These are phyloP conservation scores for Antheraea assamensis DNA, from an alignment of 2,888 invertebrate genomes.

Conservation along the genomic window DNA sequence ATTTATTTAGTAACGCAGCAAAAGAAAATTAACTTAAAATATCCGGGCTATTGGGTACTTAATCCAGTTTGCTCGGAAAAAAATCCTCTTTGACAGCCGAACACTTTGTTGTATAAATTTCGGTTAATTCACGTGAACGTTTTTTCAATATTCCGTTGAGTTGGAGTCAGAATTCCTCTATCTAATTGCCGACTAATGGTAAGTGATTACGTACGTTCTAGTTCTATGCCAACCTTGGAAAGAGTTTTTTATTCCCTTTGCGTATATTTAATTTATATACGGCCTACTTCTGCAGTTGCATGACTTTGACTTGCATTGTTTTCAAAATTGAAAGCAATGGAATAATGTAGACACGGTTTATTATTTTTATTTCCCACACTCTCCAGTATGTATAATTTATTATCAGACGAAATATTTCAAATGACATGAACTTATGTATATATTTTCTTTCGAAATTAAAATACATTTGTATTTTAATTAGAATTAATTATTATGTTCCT, in stretches of 20 bases:
- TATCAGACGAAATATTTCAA: too few species aligned
- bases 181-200: neutral
- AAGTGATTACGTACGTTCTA: neutral
- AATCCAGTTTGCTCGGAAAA: conserved; percentile 42
- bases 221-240: neutral
- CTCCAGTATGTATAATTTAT: too few species aligned
- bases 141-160: neutral
- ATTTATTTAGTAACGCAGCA: conserved; percentile 36
- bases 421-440: too few species aligned
- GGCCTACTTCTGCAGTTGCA: neutral
- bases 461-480: too few species aligned
- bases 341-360: neutral
- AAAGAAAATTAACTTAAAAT: conserved; percentile 35
- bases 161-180: neutral
- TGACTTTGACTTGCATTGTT: neutral
- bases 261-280: neutral
- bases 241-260: neutral
- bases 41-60: conserved; percentile 33
- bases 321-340: neutral
- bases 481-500: too few species aligned
- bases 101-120: neutral
- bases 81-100: conserved; percentile 23
- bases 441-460: too few species aligned
- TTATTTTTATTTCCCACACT: neutral
- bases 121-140: neutral